Base-by-base conservation (phyloP, 2,888 invertebrate genomes). In the Erpobdella octoculata region DNA sequence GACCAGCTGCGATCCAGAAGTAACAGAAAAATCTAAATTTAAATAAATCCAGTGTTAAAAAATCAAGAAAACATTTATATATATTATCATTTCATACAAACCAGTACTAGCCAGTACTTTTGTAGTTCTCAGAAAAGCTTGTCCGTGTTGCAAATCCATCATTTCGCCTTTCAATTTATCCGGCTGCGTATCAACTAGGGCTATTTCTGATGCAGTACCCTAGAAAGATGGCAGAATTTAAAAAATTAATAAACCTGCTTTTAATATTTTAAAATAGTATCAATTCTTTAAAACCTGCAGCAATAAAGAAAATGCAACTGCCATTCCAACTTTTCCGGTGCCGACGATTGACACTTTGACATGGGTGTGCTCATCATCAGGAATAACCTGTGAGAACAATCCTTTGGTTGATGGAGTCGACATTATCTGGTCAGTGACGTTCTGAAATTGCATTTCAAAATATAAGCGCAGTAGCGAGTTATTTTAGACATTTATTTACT, bases 121-220 rank as follows among this genome's bases (percentile, higher is more conserved):
- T 38, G 91, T 89, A 80, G 90, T 89, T 79, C 88, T 89, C 78
- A 92, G 85, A 83, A 93, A 93, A 28, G 90, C 87, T 67, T 75
- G 89, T 5, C 93, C 93, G 79, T 93, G 93, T 81, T 92, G 92
- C 71, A 93, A 84, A 81, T 94, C 93, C 89, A 93, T 86, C 88
- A 92, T 88, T 84, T 93, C 93, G 0, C 93, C 93, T 78, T 88
- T 88, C 74, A 93, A 82, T 82, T 93, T 93, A 78, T 93, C 89
- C 25, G 86, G 88, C 84, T 89, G 87, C 33, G 89, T 88, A 84
- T 93, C 93, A 62, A 92, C 88, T 73, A 94, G 84, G 2, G 89
- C 90, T 15, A 93, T 84, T 80, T 93, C 91, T 80, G 88, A 89
- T 8, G 70, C 73, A 28, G 70, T 62, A 3, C 73, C 73, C 73